Percentiles rank a stretch among this genome's conserved stretches.
Evolutionary conservation across 2,888 invertebrate genomes (phyloP).

Genomic region (Agriotes lineatus): DNA sequence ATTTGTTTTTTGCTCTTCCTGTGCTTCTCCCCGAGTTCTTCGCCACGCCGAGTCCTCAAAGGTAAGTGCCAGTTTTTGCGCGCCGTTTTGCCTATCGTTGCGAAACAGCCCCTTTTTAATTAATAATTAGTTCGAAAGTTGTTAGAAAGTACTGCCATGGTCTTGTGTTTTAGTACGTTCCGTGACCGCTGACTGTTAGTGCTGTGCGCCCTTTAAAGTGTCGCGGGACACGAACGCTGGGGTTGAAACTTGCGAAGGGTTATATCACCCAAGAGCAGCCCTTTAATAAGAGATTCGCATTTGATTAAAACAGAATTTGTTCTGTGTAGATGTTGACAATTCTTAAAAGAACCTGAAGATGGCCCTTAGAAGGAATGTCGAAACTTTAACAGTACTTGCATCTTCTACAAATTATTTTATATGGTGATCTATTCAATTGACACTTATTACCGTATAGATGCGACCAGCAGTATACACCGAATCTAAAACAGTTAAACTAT

Average conservation of each 20-base stretch:
- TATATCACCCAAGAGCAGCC: neutral
- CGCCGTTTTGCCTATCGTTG: neutral
- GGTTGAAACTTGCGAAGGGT: neutral
- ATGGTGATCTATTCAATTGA: too few species aligned
- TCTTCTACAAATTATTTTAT: too few species aligned
- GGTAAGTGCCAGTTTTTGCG: slow-evolving; percentile 13
- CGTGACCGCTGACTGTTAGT: slow-evolving; percentile 13
- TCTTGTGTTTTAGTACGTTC: slow-evolving; percentile 23
- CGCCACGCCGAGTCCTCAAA: neutral
- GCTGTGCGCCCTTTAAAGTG: slow-evolving; percentile 16
- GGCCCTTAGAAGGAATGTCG: too few species aligned
- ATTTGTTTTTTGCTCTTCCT: slow-evolving; percentile 14
- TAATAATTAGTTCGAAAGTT: slow-evolving; percentile 26
- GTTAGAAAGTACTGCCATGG: slow-evolving; percentile 27
- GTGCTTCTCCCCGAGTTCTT: neutral
- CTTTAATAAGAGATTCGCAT: neutral
- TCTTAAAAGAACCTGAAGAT: too few species aligned
- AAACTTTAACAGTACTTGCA: too few species aligned
- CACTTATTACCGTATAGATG: too few species aligned
- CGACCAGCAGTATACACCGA: too few species aligned
- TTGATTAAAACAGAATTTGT: too few species aligned
- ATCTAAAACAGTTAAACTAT: too few species aligned
- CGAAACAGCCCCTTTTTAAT: slow-evolving; percentile 20
- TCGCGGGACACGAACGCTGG: neutral
- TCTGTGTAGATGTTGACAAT: too few species aligned